Conservation (phyloP, 2,888 invertebrate species). For the Cataglyphis rosenhaueri region DNA sequence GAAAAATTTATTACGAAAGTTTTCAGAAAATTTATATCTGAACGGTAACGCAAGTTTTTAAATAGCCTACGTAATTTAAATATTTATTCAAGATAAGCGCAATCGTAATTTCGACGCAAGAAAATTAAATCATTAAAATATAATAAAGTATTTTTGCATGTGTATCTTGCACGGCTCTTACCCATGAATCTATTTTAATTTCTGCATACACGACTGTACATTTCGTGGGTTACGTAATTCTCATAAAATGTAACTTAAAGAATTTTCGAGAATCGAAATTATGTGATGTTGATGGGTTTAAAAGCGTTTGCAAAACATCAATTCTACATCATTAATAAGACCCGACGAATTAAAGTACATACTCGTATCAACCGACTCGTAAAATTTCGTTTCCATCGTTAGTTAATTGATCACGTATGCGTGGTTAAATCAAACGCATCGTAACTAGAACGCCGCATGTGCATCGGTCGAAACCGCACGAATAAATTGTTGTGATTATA, state of each 20-base stretch:
- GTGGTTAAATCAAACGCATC: conserved; percentile 40
- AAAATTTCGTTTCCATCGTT: conserved; percentile 44
- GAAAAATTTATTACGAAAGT: conserved; percentile 35
- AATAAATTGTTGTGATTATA: conserved; percentile 72
- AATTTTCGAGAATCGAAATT: not conserved
- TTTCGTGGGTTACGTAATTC: not conserved
- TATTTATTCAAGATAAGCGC: conserved; percentile 10
- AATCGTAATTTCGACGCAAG: conserved; percentile 2
- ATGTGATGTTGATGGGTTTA: not conserved
- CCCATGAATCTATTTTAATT: not conserved
- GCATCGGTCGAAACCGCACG: conserved; percentile 55
- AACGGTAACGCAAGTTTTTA: not conserved
- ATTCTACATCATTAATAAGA: not conserved
- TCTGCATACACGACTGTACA: not conserved
- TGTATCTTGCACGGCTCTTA: not conserved
- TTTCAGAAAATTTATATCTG: conserved; percentile 2
- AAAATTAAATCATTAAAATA: conserved; percentile 27
- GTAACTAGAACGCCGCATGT: conserved; percentile 48
- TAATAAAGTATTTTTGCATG: not conserved
- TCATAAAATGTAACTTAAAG: not conserved
- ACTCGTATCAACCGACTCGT: not conserved
- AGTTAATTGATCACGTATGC: conserved; percentile 54
- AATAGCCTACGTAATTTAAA: conserved; percentile 16
- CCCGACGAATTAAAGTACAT: not conserved
- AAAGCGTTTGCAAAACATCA: not conserved